Evolutionary conservation across 2,888 invertebrate species (phyloP), one percentile per base, ranked within the genome.

Genomic region (Craniophora ligustri): DNA sequence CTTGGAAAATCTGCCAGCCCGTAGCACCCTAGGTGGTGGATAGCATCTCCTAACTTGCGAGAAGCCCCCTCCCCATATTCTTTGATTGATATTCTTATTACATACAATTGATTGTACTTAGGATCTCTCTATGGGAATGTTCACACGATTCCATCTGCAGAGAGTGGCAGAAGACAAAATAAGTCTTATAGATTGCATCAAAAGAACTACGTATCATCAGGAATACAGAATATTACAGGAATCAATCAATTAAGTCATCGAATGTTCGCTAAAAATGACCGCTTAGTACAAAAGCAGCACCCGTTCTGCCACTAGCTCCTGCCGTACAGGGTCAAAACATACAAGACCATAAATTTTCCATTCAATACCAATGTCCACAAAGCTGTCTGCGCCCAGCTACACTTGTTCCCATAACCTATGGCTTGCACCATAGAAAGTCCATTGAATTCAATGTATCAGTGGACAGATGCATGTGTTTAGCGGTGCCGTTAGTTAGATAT

Each of bases 381-480:
- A 74, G 75, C 59, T 74, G 71, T 74, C 75, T 41, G 58, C 61
- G 55, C 63, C 34, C 35, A 47, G 39, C 61, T 73, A 68, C 74
- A 77, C 69, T 67, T 68, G 76, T 70, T 77, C 72, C 69, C 63
- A 72, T 76, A 75, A 76, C 76, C 76, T 74, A 59, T 63, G 74
- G 55, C 67, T 68, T 44, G 40, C 26, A 62, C 72, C 54, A 73
- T 71, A 75, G 75, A 75, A 69, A 72, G 63, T 62, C 70, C 39
- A 75, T 72, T 74, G 53, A 72, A 74, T 74, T 69, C 54, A 65
- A 67, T 72, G 60, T 60, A 53, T 6, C 39, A 44, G 39, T 44
- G 36, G 73, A 72, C 69, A 75, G 55, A 66, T 72, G 69, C 75
- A 73, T 75, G 44, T 72, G 74, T 73, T 73, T 56, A 60, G 44